A percentile compares a stretch with the other conserved stretches of the same genome.
These are phyloP conservation scores for Amphibalanus amphitrite DNA, from an alignment of 1,140 invertebrate species.

Conservation along the genomic window DNA sequence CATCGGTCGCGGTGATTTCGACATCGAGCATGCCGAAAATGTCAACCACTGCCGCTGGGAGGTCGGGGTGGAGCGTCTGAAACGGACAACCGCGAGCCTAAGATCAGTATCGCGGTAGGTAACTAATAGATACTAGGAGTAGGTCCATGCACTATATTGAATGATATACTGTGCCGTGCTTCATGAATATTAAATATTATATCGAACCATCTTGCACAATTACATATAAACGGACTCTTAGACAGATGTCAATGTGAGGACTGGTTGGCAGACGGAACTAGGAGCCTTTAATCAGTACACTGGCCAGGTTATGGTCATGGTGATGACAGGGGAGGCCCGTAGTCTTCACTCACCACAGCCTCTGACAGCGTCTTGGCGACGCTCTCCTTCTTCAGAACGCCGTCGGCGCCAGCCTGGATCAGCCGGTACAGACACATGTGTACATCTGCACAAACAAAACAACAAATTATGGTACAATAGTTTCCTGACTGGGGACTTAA, in stretches of 20 bases:
- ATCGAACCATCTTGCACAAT: neutral
- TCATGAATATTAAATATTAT: neutral
- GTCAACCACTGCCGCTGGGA: neutral
- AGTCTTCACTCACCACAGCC: slow-evolving; percentile 1
- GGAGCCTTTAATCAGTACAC: neutral
- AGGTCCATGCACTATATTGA: no score
- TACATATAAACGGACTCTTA: neutral
- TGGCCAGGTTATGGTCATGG: no score
- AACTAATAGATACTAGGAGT: no score
- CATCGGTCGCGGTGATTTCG: neutral
- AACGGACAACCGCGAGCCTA: no score
- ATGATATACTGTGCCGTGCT: no score
- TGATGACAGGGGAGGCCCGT: no score
- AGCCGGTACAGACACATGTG: neutral
- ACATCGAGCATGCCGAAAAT: neutral
- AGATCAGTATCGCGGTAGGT: no score
- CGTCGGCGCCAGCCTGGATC: neutral
- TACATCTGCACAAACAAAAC: neutral
- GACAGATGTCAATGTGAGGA: neutral
- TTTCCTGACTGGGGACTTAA: neutral
- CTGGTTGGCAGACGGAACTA: neutral
- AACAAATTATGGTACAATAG: slow-evolving; percentile 8
- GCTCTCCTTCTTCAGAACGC: neutral
- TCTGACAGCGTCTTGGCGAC: neutral
- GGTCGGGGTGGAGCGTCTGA: neutral